Evolutionary conservation across 92 coral and sea anemone species (phyloP).

Genomic region (Epizoanthus scotinus): DNA sequence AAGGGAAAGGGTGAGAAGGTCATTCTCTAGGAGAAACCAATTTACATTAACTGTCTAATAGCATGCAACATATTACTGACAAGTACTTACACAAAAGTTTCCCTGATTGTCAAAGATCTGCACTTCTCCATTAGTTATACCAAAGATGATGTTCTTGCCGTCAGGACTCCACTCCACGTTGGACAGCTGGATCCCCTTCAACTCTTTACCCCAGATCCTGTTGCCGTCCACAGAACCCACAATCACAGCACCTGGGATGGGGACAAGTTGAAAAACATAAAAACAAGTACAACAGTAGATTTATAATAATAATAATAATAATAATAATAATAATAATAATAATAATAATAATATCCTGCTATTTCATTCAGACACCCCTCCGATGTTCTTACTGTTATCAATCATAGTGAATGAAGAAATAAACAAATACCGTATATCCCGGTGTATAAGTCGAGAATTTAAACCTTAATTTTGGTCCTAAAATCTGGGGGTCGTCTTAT

Average conservation of each 20-base stretch:
- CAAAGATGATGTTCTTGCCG: conserved; percentile 95
- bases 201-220: conserved; percentile 97
- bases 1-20: no score
- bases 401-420: neutral
- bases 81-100: conserved; percentile 93
- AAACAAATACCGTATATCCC: no score
- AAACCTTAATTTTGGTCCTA: no score
- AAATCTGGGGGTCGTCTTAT: no score
- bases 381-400: neutral
- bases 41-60: neutral
- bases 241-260: conserved; percentile 84
- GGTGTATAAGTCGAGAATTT: no score
- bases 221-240: conserved; percentile 98
- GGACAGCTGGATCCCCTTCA: conserved; percentile 85
- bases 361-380: neutral
- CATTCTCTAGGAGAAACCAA: neutral
- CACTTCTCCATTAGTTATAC: conserved; percentile 96
- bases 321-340: no score
- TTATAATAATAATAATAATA: no score
- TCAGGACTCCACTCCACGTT: conserved; percentile 98
- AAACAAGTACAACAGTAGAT: neutral
- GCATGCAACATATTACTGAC: no score
- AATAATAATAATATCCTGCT: no score
- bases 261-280: neutral
- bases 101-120: conserved; percentile 95